These are phyloP conservation scores for Gymnothorax javanicus DNA, from an alignment of 2,797 vertebrate species.

Conservation along the genomic window DNA sequence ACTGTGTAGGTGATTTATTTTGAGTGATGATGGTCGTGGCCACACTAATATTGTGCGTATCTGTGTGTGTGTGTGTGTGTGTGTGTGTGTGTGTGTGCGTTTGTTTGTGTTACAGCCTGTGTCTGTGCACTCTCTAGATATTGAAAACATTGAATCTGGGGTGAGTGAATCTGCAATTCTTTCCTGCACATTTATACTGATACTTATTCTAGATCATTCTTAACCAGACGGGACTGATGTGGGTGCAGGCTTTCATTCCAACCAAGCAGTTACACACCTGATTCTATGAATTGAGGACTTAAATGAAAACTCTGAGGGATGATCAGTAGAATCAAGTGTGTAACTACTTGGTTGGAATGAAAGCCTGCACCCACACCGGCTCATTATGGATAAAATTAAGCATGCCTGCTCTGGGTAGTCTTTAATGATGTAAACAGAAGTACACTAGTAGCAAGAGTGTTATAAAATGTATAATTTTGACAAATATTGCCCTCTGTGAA, in stretches of 20 bases:
- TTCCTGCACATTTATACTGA: neutral
- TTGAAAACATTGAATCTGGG: constrained; percentile 22
- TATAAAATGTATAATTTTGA: neutral
- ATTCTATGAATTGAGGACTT: too few relatives aligned
- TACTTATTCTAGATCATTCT: too few relatives aligned
- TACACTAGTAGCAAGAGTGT: neutral
- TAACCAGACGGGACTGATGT: too few relatives aligned
- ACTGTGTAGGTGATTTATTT: neutral
- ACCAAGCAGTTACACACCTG: too few relatives aligned
- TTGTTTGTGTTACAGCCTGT: constrained; percentile 21
- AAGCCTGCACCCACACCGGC: too few relatives aligned
- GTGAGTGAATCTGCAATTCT: neutral
- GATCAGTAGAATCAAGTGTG: too few relatives aligned
- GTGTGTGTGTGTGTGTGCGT: constrained; percentile 13
- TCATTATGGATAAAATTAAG: too few relatives aligned
- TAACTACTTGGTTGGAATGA: too few relatives aligned
- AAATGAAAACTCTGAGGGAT: too few relatives aligned
- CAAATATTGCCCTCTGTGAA: neutral
- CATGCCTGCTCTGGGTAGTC: too few relatives aligned
- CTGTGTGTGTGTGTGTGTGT: neutral
- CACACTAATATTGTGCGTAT: neutral
- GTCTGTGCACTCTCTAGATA: neutral
- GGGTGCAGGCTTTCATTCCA: too few relatives aligned
- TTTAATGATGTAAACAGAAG: neutral
- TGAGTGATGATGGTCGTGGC: neutral